Base-by-base conservation (phyloP, 2,888 invertebrate genomes). In the Icerya purchasi region DNA sequence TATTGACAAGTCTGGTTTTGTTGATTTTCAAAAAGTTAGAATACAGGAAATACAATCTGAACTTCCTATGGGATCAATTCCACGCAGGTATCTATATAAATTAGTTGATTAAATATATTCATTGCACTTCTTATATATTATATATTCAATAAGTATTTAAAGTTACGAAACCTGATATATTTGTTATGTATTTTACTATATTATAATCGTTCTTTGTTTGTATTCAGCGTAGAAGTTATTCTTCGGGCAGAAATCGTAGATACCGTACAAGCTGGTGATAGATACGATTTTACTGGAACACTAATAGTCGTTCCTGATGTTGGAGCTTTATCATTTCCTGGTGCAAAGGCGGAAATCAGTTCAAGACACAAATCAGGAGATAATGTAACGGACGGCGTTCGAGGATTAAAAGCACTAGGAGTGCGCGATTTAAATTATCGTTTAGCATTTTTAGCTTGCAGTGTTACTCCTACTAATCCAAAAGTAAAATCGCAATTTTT, bases 31-130 rank as follows among this genome's bases (percentile, higher is more conserved):
- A 75, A 98, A 97, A 76, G 84, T 93, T 2, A 79, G 96, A 59
- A 86, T 99, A 65, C 98, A 98, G 72, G 98, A 98, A 74, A 92
- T 92, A 0, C 98, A 99, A 72, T 83, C 91, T 0, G 98, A 98
- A 71, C 73, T 98, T 36, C 98, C 98, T 0, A 75, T 96, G 54
- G 98, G 98, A 2, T 89, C 91, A 68, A 94, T 99, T 67, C 98
- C 98, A 0, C 78, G 98, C 50, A 92, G 92, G 77, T 78, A 66
- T 19, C 23, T 50, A 53, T 20, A 20, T 19, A 14, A 22, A 24
- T 55, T 58, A 24, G 25, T 25, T 21, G n/a, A n/a, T n/a, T n/a
- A n/a, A n/a, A n/a, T n/a, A n/a, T n/a, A n/a, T n/a, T n/a, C n/a
- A n/a, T n/a, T n/a, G n/a, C n/a, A n/a, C n/a, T n/a, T n/a, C n/a